Evolutionary conservation across 2,113 vertebrate genomes (phyloP).

Genomic region (Mesembrinibis cayennensis): DNA sequence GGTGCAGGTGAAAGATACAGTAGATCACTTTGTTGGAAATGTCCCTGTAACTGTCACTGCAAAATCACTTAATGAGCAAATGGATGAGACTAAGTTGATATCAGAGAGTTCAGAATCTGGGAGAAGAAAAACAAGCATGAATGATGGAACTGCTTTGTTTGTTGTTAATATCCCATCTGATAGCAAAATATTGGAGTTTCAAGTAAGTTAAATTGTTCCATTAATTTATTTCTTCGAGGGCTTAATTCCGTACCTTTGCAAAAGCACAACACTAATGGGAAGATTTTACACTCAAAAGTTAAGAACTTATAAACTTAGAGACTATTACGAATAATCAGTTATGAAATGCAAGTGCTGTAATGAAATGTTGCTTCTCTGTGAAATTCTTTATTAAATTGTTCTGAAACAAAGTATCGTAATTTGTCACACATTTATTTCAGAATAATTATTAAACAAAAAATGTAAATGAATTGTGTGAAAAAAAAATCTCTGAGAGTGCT

Average conservation of each 20-base stretch:
- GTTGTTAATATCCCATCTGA: constrained; percentile 76
- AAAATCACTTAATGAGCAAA: background rate
- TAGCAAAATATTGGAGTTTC: constrained; percentile 66
- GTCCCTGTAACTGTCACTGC: constrained; percentile 69
- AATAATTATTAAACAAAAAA: background rate
- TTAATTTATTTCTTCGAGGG: background rate
- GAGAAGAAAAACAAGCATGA: background rate
- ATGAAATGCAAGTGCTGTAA: background rate
- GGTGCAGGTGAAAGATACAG: constrained; percentile 88
- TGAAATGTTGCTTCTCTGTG: background rate
- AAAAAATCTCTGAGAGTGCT: background rate
- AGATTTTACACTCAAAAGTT: background rate
- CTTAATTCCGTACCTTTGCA: constrained; percentile 25
- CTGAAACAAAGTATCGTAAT: background rate
- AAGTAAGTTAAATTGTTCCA: constrained; percentile 70
- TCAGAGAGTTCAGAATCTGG: background rate
- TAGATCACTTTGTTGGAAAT: constrained; percentile 63
- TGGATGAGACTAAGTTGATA: background rate
- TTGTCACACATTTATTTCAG: background rate
- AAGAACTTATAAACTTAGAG: background rate
- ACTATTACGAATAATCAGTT: background rate
- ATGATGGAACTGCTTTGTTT: constrained; percentile 80
- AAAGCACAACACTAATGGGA: background rate
- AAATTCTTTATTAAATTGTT: background rate
- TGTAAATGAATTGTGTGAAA: background rate